These are phyloP conservation scores for Phragmatobia fuliginosa DNA, from an alignment of 2,888 invertebrate genomes.

Conservation along the genomic window DNA sequence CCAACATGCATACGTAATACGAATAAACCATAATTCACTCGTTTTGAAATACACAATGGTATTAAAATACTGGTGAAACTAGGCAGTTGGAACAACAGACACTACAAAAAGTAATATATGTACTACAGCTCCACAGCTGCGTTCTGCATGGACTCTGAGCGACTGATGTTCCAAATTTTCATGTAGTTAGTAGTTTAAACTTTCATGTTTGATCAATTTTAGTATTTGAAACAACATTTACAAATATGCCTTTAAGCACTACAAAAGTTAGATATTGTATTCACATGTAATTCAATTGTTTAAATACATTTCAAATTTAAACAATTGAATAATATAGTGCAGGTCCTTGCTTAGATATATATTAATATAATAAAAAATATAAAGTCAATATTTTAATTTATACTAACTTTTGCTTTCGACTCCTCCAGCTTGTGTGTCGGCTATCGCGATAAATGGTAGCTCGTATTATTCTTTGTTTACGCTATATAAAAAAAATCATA, in stretches of 20 bases:
- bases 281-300: too few relatives aligned
- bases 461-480: too few relatives aligned
- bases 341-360: too few relatives aligned
- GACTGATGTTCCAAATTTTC: constrained; percentile 3
- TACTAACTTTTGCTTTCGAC: too few relatives aligned
- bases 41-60: constrained; percentile 42
- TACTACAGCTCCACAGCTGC: constrained; percentile 43
- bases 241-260: not conserved
- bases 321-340: not conserved
- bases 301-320: not conserved
- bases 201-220: not conserved
- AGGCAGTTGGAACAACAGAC: constrained; percentile 24
- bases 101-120: constrained; percentile 34
- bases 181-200: not conserved
- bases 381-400: too few relatives aligned
- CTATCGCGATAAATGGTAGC: too few relatives aligned
- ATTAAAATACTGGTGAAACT: constrained; percentile 41
- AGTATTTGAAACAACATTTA: not conserved
- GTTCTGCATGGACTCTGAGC: constrained; percentile 11
- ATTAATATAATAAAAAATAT: too few relatives aligned
- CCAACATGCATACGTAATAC: constrained; percentile 40
- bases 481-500: too few relatives aligned
- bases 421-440: too few relatives aligned
- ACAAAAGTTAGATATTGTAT: not conserved
- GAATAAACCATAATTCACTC: constrained; percentile 43